Evolutionary conservation across 2,113 vertebrate species (phyloP), one percentile per base, ranked within the genome.

Genomic region (Aythya baeri): DNA sequence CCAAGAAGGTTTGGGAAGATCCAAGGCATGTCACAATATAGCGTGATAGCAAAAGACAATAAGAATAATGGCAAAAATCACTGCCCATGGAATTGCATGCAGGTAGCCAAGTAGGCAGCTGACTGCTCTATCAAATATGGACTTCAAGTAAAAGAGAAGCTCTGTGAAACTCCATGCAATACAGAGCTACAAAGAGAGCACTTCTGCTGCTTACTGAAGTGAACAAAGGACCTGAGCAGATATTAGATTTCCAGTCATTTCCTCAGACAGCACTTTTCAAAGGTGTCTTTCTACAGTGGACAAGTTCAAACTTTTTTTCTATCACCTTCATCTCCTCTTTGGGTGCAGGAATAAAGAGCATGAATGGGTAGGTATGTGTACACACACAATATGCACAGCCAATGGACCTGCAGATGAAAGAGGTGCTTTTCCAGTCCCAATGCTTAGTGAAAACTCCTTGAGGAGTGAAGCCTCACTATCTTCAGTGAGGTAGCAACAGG

Each of bases 21-120:
- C 75, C 34, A 73, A 83, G 21, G 50, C 32, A 49, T 38, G 23
- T 49, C 32, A 86, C 12, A 88, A 70, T 43, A 32, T 31, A 67
- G 49, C 2, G 1, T 17, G 36, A 77, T 26, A 71, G 49, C 76
- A 89, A 58, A 13, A 87, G 59, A 85, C 10, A 79, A 18, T 9
- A 91, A 86, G 36, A 92, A 91, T 90, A 89, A 82, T 29, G 7
- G 16, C 23, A 65, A 58, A 87, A 75, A 63, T 38, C 44, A 43
- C 17, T 49, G 41, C 21, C 26, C 3, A 1, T 55, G 52, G 44
- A 93, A 94, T 78, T 90, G 46, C 13, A 83, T 4, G 17, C 2
- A 2, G 62, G 22, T 41, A 58, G 38, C 16, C 59, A 38, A 22
- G 32, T 9, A 52, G 55, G 61, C 14, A 80, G 94, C 26, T 84